phyloP scores from a whole-genome alignment of 2,888 invertebrate species.

The Tribolium freemani region DNA sequence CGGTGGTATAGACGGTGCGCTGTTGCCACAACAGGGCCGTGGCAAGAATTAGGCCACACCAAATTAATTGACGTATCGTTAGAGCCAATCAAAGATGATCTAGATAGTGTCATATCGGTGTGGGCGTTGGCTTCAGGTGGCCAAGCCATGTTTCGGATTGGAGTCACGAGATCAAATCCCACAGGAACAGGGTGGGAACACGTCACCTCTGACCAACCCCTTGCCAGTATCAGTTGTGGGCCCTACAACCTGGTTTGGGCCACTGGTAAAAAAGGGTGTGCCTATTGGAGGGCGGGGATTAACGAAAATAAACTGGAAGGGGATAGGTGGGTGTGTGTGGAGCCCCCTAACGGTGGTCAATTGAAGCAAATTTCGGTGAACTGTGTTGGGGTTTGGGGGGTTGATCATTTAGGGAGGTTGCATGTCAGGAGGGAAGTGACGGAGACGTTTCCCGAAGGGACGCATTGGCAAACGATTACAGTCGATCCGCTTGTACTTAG shows the following conservation, averaged over 20 bases:
- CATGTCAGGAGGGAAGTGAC: conserved; percentile 86
- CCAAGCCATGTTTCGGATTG: conserved; percentile 86
- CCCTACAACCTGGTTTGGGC: conserved; percentile 84
- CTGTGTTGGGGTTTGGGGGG: conserved; percentile 82
- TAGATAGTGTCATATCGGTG: conserved; percentile 72
- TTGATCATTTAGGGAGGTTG: conserved; percentile 80
- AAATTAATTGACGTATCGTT: conserved; percentile 84
- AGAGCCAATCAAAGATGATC: conserved; percentile 67
- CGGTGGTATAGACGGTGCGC: conserved; percentile 75
- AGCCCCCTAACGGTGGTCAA: conserved; percentile 76
- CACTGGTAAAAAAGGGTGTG: conserved; percentile 87
- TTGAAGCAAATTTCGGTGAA: conserved; percentile 85
- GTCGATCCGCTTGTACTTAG: conserved; percentile 73
- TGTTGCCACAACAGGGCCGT: conserved; percentile 87
- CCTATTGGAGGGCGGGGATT: conserved; percentile 85
- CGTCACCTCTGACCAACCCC: conserved; percentile 84
- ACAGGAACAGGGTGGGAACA: conserved; percentile 84
- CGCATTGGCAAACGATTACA: conserved; percentile 83
- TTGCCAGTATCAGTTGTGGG: conserved; percentile 82
- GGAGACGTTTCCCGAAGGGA: conserved; percentile 83
- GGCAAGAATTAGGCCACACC: conserved; percentile 89
- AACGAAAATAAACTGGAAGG: conserved; percentile 76
- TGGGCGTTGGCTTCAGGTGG: conserved; percentile 92
- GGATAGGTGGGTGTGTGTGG: conserved; percentile 84
- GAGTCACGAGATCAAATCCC: conserved; percentile 81